These are phyloP conservation scores for Drosophila setifemur DNA, from an alignment of 1,140 invertebrate genomes.

Conservation along the genomic window DNA sequence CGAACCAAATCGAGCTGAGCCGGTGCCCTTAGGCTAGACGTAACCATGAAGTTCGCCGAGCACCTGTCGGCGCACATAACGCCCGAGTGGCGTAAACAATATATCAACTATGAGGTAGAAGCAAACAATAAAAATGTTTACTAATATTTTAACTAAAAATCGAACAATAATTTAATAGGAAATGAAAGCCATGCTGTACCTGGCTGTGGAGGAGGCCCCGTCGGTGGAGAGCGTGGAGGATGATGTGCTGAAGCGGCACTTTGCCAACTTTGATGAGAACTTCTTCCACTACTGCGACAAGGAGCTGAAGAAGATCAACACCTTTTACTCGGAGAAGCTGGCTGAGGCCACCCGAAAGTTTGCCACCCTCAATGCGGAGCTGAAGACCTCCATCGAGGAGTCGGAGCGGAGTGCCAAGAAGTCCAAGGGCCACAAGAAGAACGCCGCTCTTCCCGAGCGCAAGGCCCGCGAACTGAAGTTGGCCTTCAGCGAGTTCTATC, in stretches of 20 bases:
- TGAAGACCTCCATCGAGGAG: slow-evolving; percentile 89
- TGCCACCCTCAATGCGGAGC: slow-evolving; percentile 93
- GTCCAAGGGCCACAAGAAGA: slow-evolving; percentile 84
- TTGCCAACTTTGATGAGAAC: slow-evolving; percentile 97
- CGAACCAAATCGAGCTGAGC: background rate
- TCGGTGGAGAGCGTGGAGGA: slow-evolving; percentile 93
- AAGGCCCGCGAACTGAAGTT: slow-evolving; percentile 95
- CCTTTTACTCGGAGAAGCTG: slow-evolving; percentile 98
- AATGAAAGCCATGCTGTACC: slow-evolving; percentile 96
- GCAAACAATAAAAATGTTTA: background rate
- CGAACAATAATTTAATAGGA: slow-evolving; percentile 84
- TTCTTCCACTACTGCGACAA: slow-evolving; percentile 98
- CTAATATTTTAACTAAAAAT: no score
- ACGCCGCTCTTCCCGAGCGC: slow-evolving; percentile 85
- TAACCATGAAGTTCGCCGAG: slow-evolving; percentile 96
- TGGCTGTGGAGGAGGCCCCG: slow-evolving; percentile 93
- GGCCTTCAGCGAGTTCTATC: slow-evolving; percentile 99
- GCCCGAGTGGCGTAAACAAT: slow-evolving; percentile 99
- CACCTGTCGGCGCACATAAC: slow-evolving; percentile 98
- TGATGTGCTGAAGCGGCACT: slow-evolving; percentile 94
- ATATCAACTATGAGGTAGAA: slow-evolving; percentile 97
- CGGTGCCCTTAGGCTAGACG: slow-evolving; percentile 1
- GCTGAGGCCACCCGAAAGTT: slow-evolving; percentile 98
- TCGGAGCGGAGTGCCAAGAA: slow-evolving; percentile 84
- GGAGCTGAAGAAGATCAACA: slow-evolving; percentile 97